These are phyloP conservation scores for Pangasius sanitwongsei DNA, from an alignment of 2,797 vertebrate species.

Conservation along the genomic window DNA sequence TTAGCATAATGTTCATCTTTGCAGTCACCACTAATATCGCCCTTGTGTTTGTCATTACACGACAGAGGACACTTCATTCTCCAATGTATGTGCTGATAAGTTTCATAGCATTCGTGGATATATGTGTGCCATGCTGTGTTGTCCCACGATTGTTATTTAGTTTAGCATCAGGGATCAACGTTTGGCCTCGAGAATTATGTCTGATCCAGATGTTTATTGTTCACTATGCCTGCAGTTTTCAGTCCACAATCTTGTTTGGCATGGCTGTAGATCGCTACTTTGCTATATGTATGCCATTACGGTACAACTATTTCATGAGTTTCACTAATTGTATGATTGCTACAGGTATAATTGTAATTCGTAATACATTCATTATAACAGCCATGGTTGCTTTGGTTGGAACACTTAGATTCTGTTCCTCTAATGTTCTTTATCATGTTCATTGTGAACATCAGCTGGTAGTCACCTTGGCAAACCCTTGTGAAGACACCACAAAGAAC, in stretches of 20 bases:
- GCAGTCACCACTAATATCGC: slow-evolving; percentile 53
- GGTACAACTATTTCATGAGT: slow-evolving; percentile 45
- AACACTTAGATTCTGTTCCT: slow-evolving; percentile 57
- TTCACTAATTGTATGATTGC: slow-evolving; percentile 29
- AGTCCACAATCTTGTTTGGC: slow-evolving; percentile 66
- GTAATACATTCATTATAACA: slow-evolving; percentile 34
- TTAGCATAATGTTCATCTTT: slow-evolving; percentile 32
- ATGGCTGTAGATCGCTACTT: slow-evolving; percentile 69
- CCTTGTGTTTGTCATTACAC: slow-evolving; percentile 56
- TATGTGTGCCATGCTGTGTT: slow-evolving; percentile 53
- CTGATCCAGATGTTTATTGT: slow-evolving; percentile 68
- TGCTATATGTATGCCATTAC: slow-evolving; percentile 63
- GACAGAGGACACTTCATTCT: slow-evolving; percentile 56
- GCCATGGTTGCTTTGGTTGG: slow-evolving; percentile 40
- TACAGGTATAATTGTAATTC: slow-evolving; percentile 13
- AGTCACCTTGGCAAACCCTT: slow-evolving; percentile 58
- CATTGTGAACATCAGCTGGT: slow-evolving; percentile 66
- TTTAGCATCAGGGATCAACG: slow-evolving; percentile 59
- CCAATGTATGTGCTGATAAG: slow-evolving; percentile 70
- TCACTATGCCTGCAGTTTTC: slow-evolving; percentile 65
- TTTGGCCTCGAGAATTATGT: slow-evolving; percentile 58
- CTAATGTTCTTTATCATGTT: slow-evolving; percentile 58
- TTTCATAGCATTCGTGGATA: slow-evolving; percentile 58
- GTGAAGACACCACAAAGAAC: slow-evolving; percentile 54
- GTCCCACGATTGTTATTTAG: slow-evolving; percentile 61